Base-by-base conservation (phyloP, 2,113 vertebrate species). In the Anthoscopus minutus region DNA sequence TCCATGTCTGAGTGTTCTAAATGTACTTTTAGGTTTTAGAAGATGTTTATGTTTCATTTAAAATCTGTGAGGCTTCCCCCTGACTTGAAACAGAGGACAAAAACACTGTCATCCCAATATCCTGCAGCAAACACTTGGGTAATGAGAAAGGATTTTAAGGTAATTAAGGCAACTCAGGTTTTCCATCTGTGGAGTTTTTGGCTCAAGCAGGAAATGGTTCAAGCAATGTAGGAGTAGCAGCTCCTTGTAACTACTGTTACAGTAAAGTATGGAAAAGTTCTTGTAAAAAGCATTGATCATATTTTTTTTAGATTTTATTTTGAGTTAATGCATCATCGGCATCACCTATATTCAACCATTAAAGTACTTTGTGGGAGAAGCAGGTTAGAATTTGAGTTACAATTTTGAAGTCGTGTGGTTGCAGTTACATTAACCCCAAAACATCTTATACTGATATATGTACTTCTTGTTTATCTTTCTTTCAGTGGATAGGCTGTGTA, bases 1-100 rank as follows among this genome's bases (percentile, higher is more conserved):
- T 64, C 35, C 0, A 0, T 44, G 28, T 71, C 37, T 60, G 47
- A 3, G 0, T 48, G 45, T 57, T 88, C 20, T 72, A 61, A 80
- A 88, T 8, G 6, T 60, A 8, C n/a, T 61, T 67, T 88, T 37
- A 48, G 14, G 14, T 56, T 83, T 80, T 20, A 65, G 57, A 93
- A 92, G 23, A 10, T n/a, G 38, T 87, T 85, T 47, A 67, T 62
- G 13, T 80, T 93, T 82, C 54, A 65, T 3, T 72, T 76, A 18
- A 77, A 82, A 60, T 45, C 30, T 70, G 31, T 56, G 14, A 23
- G 47, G 7, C 7, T 11, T 71, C 11, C 22, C 3, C 51, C 27
- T 44, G 8, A 12, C 18, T 33, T 30, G 21, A 51, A 90, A 60
- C 5, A 71, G 30, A 87, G 86, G 33, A 56, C 11, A 44, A 80